A percentile compares a stretch with the other conserved stretches of the same genome.
phyloP scores from a whole-genome alignment of 2,888 invertebrate genomes.

The Leptarthrus brevirostris region DNA sequence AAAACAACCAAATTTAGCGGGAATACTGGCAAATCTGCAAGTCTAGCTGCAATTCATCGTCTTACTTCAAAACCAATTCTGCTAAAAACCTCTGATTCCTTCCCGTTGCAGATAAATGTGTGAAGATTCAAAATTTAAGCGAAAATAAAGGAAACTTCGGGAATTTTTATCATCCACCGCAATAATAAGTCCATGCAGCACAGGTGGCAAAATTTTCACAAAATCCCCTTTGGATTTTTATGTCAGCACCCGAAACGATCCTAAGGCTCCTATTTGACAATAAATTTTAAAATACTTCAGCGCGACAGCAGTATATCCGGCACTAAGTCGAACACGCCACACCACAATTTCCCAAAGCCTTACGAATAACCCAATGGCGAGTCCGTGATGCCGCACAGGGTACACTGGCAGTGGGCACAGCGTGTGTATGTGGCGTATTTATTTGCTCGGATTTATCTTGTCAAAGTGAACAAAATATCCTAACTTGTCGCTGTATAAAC shows the following conservation, averaged over 20 bases:
- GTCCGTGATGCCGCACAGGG: background rate
- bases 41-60: too few relatives aligned
- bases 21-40: too few relatives aligned
- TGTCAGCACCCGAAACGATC: slow-evolving; percentile 2
- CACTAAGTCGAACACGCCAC: slow-evolving; percentile 19
- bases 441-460: slow-evolving; percentile 34
- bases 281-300: slow-evolving; percentile 32
- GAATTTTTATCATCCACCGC: background rate
- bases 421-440: slow-evolving; percentile 3
- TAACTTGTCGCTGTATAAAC: slow-evolving; percentile 24
- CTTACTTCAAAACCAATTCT: too few relatives aligned
- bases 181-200: slow-evolving; percentile 3
- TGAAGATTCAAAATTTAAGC: too few relatives aligned
- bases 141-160: background rate
- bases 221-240: slow-evolving; percentile 25
- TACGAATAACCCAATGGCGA: background rate
- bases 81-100: too few relatives aligned
- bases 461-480: slow-evolving; percentile 28
- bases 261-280: slow-evolving; percentile 17
- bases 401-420: background rate
- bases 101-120: too few relatives aligned
- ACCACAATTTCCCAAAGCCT: slow-evolving; percentile 5
- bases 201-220: slow-evolving; percentile 4
- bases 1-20: too few relatives aligned
- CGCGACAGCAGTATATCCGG: slow-evolving; percentile 25